phyloP scores from a whole-genome alignment of 2,797 vertebrate genomes.

The Argyrosomus regius region DNA sequence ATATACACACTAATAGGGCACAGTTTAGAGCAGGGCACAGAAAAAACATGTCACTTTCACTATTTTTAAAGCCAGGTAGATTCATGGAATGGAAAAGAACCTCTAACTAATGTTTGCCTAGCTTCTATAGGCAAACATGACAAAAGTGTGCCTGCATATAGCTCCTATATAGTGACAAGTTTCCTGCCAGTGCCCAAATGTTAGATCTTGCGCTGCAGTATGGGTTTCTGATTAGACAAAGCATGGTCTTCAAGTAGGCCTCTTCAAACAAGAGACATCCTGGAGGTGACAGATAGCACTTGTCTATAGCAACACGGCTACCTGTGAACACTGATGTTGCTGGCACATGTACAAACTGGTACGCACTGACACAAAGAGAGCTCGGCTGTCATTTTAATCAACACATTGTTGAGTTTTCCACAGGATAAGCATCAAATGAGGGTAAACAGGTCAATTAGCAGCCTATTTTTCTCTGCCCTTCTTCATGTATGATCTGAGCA shows the following conservation, averaged over 20 bases:
- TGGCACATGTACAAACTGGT: constrained; percentile 17
- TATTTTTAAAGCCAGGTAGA: constrained; percentile 18
- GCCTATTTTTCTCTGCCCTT: neutral
- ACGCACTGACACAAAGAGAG: neutral
- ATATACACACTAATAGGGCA: neutral
- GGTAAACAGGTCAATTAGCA: constrained; percentile 12
- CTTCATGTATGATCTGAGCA: neutral
- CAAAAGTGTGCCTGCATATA: neutral
- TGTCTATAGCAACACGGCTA: constrained; percentile 33
- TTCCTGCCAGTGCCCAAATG: neutral
- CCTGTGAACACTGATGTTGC: constrained; percentile 19
- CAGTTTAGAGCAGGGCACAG: neutral
- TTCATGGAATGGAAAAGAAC: constrained; percentile 7
- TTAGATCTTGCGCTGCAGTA: neutral
- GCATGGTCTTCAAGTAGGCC: constrained; percentile 1
- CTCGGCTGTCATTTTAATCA: constrained; percentile 28
- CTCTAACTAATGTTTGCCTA: neutral
- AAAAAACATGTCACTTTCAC: constrained; percentile 15
- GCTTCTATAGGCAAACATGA: constrained; percentile 17
- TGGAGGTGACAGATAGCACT: constrained; percentile 56
- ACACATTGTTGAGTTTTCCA: constrained; percentile 12
- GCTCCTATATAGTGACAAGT: constrained; percentile 1
- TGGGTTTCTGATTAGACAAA: neutral
- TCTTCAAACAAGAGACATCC: constrained; percentile 41
- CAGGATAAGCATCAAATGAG: constrained; percentile 2